Base-by-base conservation (phyloP, 2,797 vertebrate species). In the Parauchenoglanis punctatus region DNA sequence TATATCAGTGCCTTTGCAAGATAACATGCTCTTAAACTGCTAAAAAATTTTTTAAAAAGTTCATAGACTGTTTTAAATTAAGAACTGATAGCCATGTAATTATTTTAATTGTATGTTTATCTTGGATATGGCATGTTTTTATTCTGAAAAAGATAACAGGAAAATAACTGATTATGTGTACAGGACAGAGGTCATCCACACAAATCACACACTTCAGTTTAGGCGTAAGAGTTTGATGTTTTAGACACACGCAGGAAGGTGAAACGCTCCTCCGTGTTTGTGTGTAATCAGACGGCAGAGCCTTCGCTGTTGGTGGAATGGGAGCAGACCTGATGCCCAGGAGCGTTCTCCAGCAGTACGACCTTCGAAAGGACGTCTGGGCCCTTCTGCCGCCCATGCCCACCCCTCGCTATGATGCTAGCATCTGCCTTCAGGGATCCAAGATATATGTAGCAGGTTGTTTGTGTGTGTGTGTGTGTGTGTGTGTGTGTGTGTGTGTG, bases 301-400 rank as follows among this genome's bases (percentile, higher is more conserved):
- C 97, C 13, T 96, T 98, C 0, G 97, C 98, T 0, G 96, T 97
- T 0, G 98, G 98, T 0, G 98, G 98, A 77, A 99, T 99, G 98
- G 97, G 97, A 28, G 93, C 95, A 20, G 98, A 99, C 93, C 96
- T 99, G 90, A 94, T 96, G 89, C 98, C 98, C 0, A 97, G 98
- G 90, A 97, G 94, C 91, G 95, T 97, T 93, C 95, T 99, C 88
- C 98, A 99, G 91, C 98, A 99, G 93, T 99, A 98, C 0, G 98
- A 99, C 93, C 96, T 96, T 93, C 96, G 98, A 61, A 99, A 99
- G 94, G 98, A 99, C 68, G 95, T 99, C 92, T 99, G 98, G 98
- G 97, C 97, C 23, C 96, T 98, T 0, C 96, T 99, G 88, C 97
- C 98, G 0, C 96, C 97, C 72, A 99, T 99, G 98, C 97, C 97